Evolutionary conservation across 2,113 vertebrate genomes (phyloP).

Genomic region (Halcyon senegalensis): DNA sequence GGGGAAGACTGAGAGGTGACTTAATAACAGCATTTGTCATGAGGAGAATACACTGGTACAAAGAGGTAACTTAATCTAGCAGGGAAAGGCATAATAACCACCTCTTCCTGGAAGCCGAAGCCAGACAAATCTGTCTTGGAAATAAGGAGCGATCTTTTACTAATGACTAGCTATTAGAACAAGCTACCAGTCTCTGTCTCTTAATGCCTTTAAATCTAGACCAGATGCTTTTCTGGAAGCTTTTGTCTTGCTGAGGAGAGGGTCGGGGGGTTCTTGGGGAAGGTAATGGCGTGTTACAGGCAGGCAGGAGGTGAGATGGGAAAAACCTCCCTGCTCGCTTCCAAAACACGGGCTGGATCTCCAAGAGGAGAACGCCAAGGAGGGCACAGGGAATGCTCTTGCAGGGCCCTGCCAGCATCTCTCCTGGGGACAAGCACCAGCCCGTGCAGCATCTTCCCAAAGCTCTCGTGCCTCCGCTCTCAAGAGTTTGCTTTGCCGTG

Average conservation of each 20-base stretch:
- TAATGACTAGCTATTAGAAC: conserved; percentile 66
- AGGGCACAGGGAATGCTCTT: not conserved
- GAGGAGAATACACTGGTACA: not conserved
- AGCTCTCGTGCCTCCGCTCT: not conserved
- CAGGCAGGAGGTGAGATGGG: not conserved
- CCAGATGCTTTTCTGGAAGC: conserved; percentile 64
- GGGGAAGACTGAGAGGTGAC: conserved; percentile 38
- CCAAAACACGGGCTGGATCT: not conserved
- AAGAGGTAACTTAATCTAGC: conserved; percentile 48
- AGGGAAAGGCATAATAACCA: conserved; percentile 35
- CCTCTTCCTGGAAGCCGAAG: conserved; percentile 53
- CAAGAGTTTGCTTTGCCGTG: not conserved
- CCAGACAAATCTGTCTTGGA: conserved; percentile 58
- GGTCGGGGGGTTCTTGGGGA: not conserved
- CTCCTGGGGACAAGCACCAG: not conserved
- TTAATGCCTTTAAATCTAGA: conserved; percentile 59
- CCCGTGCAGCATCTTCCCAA: not conserved
- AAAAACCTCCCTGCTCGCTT: not conserved
- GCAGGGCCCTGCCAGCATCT: not conserved
- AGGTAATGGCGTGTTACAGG: not conserved
- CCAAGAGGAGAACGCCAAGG: not conserved
- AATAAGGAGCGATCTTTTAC: conserved; percentile 49
- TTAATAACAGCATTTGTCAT: conserved; percentile 30
- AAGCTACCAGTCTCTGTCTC: conserved; percentile 46
- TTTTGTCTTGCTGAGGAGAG: conserved; percentile 1